These are phyloP conservation scores for Notarius lentiginosus DNA, from an alignment of 2,113 vertebrate species.

Conservation along the genomic window DNA sequence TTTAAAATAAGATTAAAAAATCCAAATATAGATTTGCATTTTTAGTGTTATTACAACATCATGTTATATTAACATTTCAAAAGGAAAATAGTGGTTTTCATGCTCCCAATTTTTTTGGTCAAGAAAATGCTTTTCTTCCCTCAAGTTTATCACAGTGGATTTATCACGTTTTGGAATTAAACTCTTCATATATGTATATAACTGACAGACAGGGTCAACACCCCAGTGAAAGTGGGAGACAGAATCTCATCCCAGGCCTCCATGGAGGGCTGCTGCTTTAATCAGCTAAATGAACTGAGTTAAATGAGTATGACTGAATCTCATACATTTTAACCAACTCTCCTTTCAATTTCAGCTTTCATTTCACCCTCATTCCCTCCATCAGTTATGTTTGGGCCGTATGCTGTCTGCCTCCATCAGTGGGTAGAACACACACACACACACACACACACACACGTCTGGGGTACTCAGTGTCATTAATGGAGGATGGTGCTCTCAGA, in stretches of 20 bases:
- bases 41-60: too few relatives aligned
- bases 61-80: too few relatives aligned
- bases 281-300: slow-evolving; percentile 61
- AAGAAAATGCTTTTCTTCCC: too few relatives aligned
- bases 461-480: slow-evolving; percentile 72
- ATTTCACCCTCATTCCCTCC: slow-evolving; percentile 42
- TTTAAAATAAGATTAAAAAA: too few relatives aligned
- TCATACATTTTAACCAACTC: slow-evolving; percentile 67
- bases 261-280: slow-evolving; percentile 50
- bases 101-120: too few relatives aligned
- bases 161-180: too few relatives aligned
- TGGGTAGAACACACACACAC: slow-evolving; percentile 47
- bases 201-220: slow-evolving; percentile 51
- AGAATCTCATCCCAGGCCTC: slow-evolving; percentile 55
- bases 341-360: slow-evolving; percentile 32
- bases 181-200: background rate
- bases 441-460: slow-evolving; percentile 39
- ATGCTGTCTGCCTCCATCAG: slow-evolving; percentile 60
- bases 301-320: slow-evolving; percentile 62
- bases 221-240: slow-evolving; percentile 52
- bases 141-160: too few relatives aligned
- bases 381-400: slow-evolving; percentile 45
- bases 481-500: slow-evolving; percentile 57
- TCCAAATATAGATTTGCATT: too few relatives aligned
- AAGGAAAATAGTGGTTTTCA: too few relatives aligned